These are phyloP conservation scores for Rhagoletis pomonella DNA, from an alignment of 1,140 invertebrate species.

Conservation along the genomic window DNA sequence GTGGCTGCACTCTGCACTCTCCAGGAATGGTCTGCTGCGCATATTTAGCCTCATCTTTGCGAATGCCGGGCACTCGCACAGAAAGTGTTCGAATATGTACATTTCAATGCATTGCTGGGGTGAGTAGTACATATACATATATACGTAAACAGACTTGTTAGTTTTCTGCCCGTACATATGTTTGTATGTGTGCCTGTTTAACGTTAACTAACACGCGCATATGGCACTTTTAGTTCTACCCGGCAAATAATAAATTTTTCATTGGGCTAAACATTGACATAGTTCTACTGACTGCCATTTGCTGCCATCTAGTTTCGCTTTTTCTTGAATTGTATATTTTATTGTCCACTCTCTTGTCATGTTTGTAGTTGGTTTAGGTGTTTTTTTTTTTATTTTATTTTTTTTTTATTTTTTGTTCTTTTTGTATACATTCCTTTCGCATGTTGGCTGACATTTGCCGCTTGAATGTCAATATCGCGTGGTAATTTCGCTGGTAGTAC, in stretches of 20 bases:
- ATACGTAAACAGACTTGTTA: not conserved
- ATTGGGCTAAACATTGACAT: slow-evolving; percentile 39
- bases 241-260: slow-evolving; percentile 48
- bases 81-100: too few species aligned
- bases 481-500: not conserved
- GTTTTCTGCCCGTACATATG: not conserved
- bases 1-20: too few species aligned
- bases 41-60: too few species aligned
- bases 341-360: not conserved
- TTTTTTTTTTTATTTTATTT: not conserved
- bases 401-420: not conserved
- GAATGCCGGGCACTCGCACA: too few species aligned
- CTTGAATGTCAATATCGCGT: slow-evolving; percentile 44
- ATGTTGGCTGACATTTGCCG: not conserved
- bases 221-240: slow-evolving; percentile 6
- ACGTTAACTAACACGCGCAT: slow-evolving; percentile 4
- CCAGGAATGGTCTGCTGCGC: too few species aligned
- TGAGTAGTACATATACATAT: not conserved
- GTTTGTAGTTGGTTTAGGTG: not conserved
- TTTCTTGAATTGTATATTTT: slow-evolving; percentile 33
- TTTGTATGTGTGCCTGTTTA: not conserved
- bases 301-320: not conserved
- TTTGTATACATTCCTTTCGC: not conserved
- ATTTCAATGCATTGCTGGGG: not conserved
- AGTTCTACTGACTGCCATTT: slow-evolving; percentile 39